A percentile compares a stretch with the other conserved stretches of the same genome.
phyloP scores from a whole-genome alignment of 2,113 vertebrate genomes.

The Phalacrocorax aristotelis region DNA sequence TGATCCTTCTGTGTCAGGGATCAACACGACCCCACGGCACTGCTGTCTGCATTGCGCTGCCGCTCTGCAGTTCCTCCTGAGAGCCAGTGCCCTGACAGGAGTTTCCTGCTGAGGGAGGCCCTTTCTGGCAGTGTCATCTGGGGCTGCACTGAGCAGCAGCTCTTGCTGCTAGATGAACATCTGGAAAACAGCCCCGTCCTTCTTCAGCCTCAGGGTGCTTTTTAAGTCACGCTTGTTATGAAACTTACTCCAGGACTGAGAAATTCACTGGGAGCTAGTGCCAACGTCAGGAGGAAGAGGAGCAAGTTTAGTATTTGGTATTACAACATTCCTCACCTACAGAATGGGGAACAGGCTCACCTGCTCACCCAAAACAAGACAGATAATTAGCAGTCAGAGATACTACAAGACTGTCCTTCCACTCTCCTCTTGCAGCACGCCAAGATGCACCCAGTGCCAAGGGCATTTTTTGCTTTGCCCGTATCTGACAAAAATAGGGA shows the following conservation, averaged over 20 bases:
- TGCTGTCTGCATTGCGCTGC: not conserved
- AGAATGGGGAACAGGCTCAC: not conserved
- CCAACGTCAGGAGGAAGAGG: not conserved
- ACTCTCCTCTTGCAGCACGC: not conserved
- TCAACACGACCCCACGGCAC: not conserved
- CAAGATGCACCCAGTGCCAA: not conserved
- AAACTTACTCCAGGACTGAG: not conserved
- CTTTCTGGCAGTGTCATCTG: not conserved
- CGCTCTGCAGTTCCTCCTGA: not conserved
- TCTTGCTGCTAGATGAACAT: not conserved
- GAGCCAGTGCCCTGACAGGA: not conserved
- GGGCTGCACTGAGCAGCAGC: not conserved
- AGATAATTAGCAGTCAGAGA: not conserved
- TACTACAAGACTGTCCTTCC: not conserved
- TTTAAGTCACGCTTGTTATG: not conserved
- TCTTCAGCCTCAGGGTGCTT: not conserved
- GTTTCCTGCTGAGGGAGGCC: not conserved
- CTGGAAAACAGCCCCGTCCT: not conserved
- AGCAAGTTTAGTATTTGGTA: not conserved
- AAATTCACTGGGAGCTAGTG: not conserved
- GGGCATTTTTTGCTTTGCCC: not conserved
- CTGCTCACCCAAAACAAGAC: not conserved
- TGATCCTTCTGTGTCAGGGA: not conserved
- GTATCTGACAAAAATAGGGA: not conserved
- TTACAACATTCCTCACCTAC: not conserved